Evolutionary conservation across 2,888 invertebrate species (phyloP).

Genomic region (Beris morrisii): DNA sequence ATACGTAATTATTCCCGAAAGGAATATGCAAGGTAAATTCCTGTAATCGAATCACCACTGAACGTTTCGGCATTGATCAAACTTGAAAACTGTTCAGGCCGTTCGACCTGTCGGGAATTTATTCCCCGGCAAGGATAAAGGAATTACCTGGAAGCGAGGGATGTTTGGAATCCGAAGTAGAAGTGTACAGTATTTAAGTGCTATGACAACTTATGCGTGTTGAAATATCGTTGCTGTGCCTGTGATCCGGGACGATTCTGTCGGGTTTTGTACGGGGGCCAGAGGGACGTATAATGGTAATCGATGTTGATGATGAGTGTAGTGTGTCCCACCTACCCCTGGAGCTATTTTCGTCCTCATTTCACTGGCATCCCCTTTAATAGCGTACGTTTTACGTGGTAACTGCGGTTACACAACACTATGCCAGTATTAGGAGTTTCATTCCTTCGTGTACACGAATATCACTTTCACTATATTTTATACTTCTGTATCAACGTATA

Average conservation of each 20-base stretch:
- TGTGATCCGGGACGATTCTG: constrained; percentile 4
- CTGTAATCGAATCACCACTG: constrained; percentile 28
- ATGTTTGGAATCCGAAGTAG: constrained; percentile 7
- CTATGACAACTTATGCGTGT: constrained; percentile 31
- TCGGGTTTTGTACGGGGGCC: no score
- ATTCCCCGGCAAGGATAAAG: constrained; percentile 4
- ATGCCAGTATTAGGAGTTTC: background rate
- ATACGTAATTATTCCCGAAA: constrained; percentile 29
- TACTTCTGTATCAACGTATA: background rate
- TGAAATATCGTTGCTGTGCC: constrained; percentile 8
- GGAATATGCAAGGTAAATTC: constrained; percentile 27
- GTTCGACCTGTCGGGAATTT: background rate
- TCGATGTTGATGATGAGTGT: no score
- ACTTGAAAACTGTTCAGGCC: constrained; percentile 21
- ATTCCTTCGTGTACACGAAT: background rate
- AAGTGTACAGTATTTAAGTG: constrained; percentile 20
- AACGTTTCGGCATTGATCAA: constrained; percentile 28
- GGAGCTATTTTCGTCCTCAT: constrained; percentile 6
- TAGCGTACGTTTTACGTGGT: constrained; percentile 14
- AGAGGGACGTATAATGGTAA: no score
- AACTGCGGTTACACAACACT: background rate
- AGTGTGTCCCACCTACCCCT: no score
- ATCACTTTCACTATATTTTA: background rate
- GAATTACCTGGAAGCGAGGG: background rate
- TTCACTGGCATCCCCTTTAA: constrained; percentile 9